Evolutionary conservation across 2,888 invertebrate genomes (phyloP).

Genomic region (Chrysodeixis includens): DNA sequence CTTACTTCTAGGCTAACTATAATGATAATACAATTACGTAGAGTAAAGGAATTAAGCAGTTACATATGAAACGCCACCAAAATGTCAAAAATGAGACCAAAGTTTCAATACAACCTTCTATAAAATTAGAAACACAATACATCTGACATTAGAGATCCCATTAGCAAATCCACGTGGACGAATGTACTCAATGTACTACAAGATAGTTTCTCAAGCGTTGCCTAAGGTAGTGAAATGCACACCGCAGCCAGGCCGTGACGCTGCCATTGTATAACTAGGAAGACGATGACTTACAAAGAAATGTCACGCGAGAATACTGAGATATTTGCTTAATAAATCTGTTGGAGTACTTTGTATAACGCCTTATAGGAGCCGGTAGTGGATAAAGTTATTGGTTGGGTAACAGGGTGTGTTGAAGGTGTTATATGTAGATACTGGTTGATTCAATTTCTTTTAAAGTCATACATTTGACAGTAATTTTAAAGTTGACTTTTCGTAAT

Average conservation of each 20-base stretch:
- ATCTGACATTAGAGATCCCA: neutral
- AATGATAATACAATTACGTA: no score
- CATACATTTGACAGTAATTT: no score
- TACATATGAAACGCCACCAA: neutral
- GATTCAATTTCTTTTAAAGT: neutral
- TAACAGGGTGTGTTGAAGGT: neutral
- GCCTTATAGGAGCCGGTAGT: neutral
- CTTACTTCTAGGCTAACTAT: no score
- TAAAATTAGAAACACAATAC: neutral
- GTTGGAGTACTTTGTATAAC: no score
- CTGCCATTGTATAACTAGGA: slow-evolving; percentile 50
- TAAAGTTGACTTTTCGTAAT: no score
- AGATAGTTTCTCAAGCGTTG: slow-evolving; percentile 55
- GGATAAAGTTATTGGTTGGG: neutral
- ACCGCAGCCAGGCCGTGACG: slow-evolving; percentile 54
- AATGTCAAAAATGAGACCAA: neutral
- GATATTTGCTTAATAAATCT: slow-evolving; percentile 1
- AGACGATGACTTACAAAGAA: slow-evolving; percentile 49
- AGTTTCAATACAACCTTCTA: neutral
- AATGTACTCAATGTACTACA: slow-evolving; percentile 11
- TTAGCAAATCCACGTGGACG: slow-evolving; percentile 16
- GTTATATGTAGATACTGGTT: neutral
- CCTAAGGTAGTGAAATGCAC: slow-evolving; percentile 48
- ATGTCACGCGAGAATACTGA: slow-evolving; percentile 51
- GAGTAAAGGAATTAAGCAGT: no score